Base-by-base conservation (phyloP, 2,797 vertebrate species). In the Etheostoma nigrum region DNA sequence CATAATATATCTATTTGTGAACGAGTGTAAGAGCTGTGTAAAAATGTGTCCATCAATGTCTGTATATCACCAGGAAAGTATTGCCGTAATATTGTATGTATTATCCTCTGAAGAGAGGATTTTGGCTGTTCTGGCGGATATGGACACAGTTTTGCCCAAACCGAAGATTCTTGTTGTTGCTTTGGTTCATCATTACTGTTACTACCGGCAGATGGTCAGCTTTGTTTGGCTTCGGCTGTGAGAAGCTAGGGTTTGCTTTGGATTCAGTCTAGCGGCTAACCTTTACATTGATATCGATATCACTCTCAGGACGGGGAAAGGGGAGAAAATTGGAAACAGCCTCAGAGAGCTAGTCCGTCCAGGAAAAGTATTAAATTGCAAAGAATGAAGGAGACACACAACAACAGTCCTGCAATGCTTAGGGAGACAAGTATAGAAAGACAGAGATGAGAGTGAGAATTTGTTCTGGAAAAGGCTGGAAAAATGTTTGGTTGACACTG, bases 281-380 rank as follows among this genome's bases (percentile, higher is more conserved):
- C 9, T 49, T n/a, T 52, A 60, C 19, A 55, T 36, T 42, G 11
- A 40, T 36, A 65, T 66, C 6, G 8, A 40, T 36, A 65, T 66
- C 7, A 33, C 10, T 88, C 76, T 79, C 40, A 14, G 79, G 71
- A 90, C 58, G 21, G 77, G 78, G 70, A 91, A 40, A 88, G 75
- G 78, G 86, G 62, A 80, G 88, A 82, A 92, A 90, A 91, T 91
- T 93, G 86, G 80, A 93, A 93, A 89, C 91, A 94, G 90, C 85
- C 88, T 83, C 72, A 73, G 71, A 90, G 86, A 90, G 76, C 64
- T 58, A 55, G 72, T 74, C 67, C 70, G 86, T 91, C 85, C 83
- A 78, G 5, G 16, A 87, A 76, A 83, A 84, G 71, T 80, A 73
- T 76, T 59, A 73, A 69, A 87, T 76, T 52, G 75, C 65, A 76